A percentile compares a stretch with the other conserved stretches of the same genome.
Evolutionary conservation across 1,140 invertebrate species (phyloP).

Genomic region (Pseudobourletiella spinata): DNA sequence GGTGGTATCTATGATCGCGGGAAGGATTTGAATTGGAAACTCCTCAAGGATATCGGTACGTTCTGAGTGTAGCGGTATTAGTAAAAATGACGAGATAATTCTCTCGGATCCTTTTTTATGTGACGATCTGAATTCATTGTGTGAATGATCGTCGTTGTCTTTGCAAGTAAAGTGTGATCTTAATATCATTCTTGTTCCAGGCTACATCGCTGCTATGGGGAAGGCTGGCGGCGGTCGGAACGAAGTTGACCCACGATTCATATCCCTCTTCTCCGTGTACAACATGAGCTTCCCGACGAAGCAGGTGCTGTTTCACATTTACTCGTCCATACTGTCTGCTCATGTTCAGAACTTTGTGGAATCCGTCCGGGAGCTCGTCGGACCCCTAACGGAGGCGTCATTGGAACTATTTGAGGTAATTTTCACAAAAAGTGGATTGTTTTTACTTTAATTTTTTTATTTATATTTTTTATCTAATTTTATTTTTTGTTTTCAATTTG

Average conservation of each 20-base stretch:
- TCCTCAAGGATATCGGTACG: conserved; percentile 65
- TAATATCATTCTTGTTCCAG: too few species aligned
- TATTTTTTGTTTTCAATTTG: background rate
- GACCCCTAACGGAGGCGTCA: conserved; percentile 63
- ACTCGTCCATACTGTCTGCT: conserved; percentile 66
- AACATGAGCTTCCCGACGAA: conserved; percentile 74
- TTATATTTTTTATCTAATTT: too few species aligned
- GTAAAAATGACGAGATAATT: background rate
- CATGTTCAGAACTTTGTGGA: conserved; percentile 61
- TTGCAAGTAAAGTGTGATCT: too few species aligned
- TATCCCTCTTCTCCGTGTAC: conserved; percentile 77
- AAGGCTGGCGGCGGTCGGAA: conserved; percentile 75
- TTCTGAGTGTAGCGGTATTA: background rate
- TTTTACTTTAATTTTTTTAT: too few species aligned
- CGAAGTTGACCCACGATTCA: conserved; percentile 77
- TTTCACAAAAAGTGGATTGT: conserved; percentile 40
- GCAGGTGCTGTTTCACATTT: conserved; percentile 69
- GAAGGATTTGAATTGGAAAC: conserved; percentile 84
- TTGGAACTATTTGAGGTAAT: conserved; percentile 69
- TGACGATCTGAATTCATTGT: too few species aligned
- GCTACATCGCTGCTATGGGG: conserved; percentile 69
- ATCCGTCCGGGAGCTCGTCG: conserved; percentile 54
- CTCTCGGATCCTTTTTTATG: too few species aligned
- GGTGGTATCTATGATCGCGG: conserved; percentile 77
- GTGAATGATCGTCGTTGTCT: too few species aligned